Base-by-base conservation (phyloP, 2,113 vertebrate genomes). In the Mormyrus iriodes region DNA sequence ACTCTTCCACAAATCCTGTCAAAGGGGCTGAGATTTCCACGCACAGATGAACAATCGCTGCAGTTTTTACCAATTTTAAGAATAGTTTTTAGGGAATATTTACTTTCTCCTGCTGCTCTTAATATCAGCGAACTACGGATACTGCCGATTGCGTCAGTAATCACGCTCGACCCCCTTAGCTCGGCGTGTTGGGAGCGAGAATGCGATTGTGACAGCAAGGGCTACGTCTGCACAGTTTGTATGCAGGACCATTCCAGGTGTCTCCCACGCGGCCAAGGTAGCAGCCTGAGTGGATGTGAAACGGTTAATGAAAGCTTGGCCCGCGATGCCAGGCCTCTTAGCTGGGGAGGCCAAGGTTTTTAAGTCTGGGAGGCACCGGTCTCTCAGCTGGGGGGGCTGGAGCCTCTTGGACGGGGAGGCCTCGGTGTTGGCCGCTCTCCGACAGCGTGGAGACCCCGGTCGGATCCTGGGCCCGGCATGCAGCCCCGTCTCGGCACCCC, bases 401-500 rank as follows among this genome's bases (percentile, higher is more conserved):
- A 69, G 55, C 85, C 55, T 84, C 53, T 89, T 49, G 84, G 55
- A 24, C n/a, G 44, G n/a, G 82, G 55, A 19, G 93, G 92, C 93
- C 93, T 93, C 91, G 92, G 93, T 91, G 92, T 93, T 94, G 94
- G 93, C 94, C 48, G 91, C 92, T 90, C 86, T 86, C 46, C 90
- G 91, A 91, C 92, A 93, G 91, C 82, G 92, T 92, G 91, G 91
- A 93, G 91, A 90, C 94, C 85, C 69, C 17, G 31, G 31, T 94
- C 92, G 87, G 91, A 93, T 91, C 91, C 91, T 85, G 89, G 90
- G 92, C 92, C 91, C 90, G 93, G 92, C 92, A 90, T 89, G 92
- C 91, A 91, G 93, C 93, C 93, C 91, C 92, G 93, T 93, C 95
- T 96, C 94, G 94, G 95, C 95, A 94, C 92, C 92, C 94, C 94